phyloP scores from a whole-genome alignment of 2,888 invertebrate genomes.

The Erannis defoliaria region DNA sequence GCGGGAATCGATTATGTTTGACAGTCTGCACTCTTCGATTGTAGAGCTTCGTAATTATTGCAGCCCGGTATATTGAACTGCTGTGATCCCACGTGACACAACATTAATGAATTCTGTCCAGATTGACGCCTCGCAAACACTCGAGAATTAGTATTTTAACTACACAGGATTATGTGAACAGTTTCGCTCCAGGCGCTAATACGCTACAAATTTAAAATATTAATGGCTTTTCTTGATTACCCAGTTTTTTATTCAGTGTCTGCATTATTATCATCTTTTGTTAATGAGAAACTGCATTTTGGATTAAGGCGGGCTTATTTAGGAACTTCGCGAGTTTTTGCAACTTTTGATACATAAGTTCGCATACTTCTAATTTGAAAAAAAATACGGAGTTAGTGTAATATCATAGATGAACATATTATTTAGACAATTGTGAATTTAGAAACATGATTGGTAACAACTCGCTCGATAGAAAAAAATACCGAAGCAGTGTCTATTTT shows the following conservation, averaged over 20 bases:
- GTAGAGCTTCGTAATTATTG: constrained; percentile 74
- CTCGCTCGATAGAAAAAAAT: no score
- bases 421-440: no score
- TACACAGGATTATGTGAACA: constrained; percentile 51
- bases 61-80: constrained; percentile 61
- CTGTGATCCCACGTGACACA: constrained; percentile 67
- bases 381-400: no score
- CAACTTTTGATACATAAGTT: no score
- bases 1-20: constrained; percentile 80
- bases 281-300: constrained; percentile 45
- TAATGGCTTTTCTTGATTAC: constrained; percentile 50
- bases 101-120: constrained; percentile 80
- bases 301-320: no score
- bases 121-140: constrained; percentile 69
- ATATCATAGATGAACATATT: no score
- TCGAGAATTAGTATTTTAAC: constrained; percentile 71
- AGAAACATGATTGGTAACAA: no score
- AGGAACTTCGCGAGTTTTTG: no score
- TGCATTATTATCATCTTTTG: constrained; percentile 22
- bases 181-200: constrained; percentile 54
- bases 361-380: no score
- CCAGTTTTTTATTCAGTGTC: constrained; percentile 43
- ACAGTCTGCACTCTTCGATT: constrained; percentile 73
- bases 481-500: no score
- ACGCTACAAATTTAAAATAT: constrained; percentile 60